Evolutionary conservation across 2,888 invertebrate species (phyloP).

Genomic region (Archaeoteleia sp.): DNA sequence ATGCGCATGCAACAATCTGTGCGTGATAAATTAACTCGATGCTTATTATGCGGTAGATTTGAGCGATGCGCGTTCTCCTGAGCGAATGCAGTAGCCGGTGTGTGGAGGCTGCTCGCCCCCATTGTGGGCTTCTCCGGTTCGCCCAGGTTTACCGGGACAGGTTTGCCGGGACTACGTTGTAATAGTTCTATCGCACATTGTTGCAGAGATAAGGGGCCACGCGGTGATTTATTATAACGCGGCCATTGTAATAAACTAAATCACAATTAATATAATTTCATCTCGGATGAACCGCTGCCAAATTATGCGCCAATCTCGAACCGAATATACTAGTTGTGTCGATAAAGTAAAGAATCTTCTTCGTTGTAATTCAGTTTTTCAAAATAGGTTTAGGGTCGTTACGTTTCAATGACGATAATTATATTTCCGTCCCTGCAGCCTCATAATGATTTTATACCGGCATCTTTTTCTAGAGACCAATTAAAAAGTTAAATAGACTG

Average conservation of each 20-base stretch:
- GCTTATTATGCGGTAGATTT: conserved; percentile 57
- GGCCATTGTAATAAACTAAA: conserved; percentile 63
- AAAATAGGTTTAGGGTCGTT: conserved; percentile 38
- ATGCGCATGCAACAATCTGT: conserved; percentile 36
- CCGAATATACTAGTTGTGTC: too few relatives aligned
- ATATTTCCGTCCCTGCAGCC: conserved; percentile 19
- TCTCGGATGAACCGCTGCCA: conserved; percentile 4
- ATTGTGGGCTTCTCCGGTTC: conserved; percentile 42
- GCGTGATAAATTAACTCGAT: conserved; percentile 57
- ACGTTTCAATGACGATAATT: conserved; percentile 38
- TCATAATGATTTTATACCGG: conserved; percentile 35
- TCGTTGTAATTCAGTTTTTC: conserved; percentile 38
- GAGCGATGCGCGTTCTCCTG: conserved; percentile 53
- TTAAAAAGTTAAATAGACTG: conserved; percentile 44
- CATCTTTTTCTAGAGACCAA: conserved; percentile 42
- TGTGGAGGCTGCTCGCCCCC: conserved; percentile 20
- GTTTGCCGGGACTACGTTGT: conserved; percentile 54
- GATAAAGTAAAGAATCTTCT: too few relatives aligned
- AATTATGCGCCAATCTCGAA: conserved; percentile 8
- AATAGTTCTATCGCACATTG: conserved; percentile 62
- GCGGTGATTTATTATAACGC: conserved; percentile 58
- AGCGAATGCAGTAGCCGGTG: conserved; percentile 31
- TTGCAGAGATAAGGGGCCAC: conserved; percentile 60
- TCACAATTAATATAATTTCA: conserved; percentile 60
- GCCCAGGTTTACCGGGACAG: conserved; percentile 32